Conservation (phyloP, 2,797 vertebrate genomes). For the Fundulus diaphanus region DNA sequence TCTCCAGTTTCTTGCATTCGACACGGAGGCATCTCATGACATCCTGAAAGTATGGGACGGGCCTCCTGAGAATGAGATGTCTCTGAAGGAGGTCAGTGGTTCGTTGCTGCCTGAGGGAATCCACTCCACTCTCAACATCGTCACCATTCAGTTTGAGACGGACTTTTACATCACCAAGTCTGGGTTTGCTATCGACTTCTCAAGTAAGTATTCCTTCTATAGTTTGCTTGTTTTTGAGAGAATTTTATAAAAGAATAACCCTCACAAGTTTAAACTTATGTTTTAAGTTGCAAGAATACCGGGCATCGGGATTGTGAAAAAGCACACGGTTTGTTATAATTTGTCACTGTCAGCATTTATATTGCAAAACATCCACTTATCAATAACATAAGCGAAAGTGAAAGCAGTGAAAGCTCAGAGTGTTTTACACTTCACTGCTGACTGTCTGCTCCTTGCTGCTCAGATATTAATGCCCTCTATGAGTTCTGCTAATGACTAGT, state of each 20-base stretch:
- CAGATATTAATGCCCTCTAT: slow-evolving; percentile 15
- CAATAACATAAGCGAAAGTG: background rate
- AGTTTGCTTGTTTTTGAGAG: slow-evolving; percentile 7
- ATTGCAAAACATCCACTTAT: slow-evolving; percentile 6
- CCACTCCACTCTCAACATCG: slow-evolving; percentile 94
- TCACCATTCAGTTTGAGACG: slow-evolving; percentile 96
- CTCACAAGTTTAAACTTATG: background rate
- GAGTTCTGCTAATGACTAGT: slow-evolving; percentile 33
- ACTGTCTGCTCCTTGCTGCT: slow-evolving; percentile 4
- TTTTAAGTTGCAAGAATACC: background rate
- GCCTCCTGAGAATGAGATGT: slow-evolving; percentile 93
- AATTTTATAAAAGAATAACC: background rate
- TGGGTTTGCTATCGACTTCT: slow-evolving; percentile 97
- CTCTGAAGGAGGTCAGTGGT: slow-evolving; percentile 94
- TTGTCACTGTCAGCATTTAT: slow-evolving; percentile 5
- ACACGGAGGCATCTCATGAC: slow-evolving; percentile 97
- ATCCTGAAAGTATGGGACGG: slow-evolving; percentile 98
- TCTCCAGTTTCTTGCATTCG: slow-evolving; percentile 96
- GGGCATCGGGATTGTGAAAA: background rate
- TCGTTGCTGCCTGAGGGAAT: slow-evolving; percentile 96
- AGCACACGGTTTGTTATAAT: background rate
- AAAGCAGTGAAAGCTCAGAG: slow-evolving; percentile 7
- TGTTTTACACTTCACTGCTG: slow-evolving; percentile 29
- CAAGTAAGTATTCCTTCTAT: slow-evolving; percentile 85
- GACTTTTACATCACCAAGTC: slow-evolving; percentile 99